Evolutionary conservation across 2,797 vertebrate species (phyloP).

Genomic region (Alosa sapidissima): DNA sequence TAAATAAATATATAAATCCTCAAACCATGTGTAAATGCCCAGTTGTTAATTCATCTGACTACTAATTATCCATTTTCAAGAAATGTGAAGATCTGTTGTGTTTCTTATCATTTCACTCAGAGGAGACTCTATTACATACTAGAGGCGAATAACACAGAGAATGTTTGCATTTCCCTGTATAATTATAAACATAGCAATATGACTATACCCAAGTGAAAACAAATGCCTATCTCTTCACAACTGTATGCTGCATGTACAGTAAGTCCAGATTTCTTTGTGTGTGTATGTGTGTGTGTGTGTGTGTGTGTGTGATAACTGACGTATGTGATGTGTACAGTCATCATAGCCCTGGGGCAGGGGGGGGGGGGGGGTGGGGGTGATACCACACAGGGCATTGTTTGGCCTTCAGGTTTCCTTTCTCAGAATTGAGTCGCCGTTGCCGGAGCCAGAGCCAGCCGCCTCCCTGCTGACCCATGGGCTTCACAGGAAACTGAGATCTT

Average conservation of each 20-base stretch:
- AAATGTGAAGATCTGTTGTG: neutral
- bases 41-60: neutral
- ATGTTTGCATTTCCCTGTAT: neutral
- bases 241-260: neutral
- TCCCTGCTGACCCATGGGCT: neutral
- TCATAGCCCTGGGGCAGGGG: neutral
- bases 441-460: neutral
- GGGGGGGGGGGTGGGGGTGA: neutral
- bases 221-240: neutral
- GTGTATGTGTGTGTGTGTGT: neutral
- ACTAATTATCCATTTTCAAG: neutral
- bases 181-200: neutral
- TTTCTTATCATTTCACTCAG: neutral
- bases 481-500: neutral
- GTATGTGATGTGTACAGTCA: slow-evolving; percentile 22
- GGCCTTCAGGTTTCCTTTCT: neutral
- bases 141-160: neutral
- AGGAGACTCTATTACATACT: neutral
- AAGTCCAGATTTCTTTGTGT: neutral
- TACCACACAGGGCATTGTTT: neutral
- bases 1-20: neutral
- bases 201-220: neutral
- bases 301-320: neutral
- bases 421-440: neutral
- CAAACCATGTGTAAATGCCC: neutral